phyloP scores from a whole-genome alignment of 1,140 invertebrate genomes.

The Leptinotarsa undecemlineata region DNA sequence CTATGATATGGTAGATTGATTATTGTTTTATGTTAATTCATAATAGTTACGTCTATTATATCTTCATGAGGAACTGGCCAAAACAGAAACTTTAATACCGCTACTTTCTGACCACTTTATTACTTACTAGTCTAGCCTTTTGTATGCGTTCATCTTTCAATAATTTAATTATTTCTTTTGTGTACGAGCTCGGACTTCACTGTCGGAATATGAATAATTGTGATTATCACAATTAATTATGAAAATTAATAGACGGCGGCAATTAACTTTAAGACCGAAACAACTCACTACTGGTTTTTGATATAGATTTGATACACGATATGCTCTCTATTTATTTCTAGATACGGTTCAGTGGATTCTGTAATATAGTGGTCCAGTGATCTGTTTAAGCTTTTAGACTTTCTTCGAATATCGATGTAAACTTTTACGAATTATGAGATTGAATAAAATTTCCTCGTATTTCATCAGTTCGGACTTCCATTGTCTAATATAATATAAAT shows the following conservation, averaged over 20 bases:
- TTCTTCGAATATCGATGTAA: too few species aligned
- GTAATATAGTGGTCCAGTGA: too few species aligned
- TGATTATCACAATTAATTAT: neutral
- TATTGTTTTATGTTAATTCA: neutral
- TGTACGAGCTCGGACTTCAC: neutral
- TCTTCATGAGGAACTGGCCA: slow-evolving; percentile 1
- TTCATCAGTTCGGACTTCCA: too few species aligned
- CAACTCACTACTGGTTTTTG: neutral
- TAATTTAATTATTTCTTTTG: neutral
- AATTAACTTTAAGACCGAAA: slow-evolving; percentile 4
- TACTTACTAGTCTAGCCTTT: neutral
- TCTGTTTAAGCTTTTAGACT: too few species aligned
- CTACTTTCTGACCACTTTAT: neutral
- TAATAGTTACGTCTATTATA: slow-evolving; percentile 6
- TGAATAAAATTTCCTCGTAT: too few species aligned
- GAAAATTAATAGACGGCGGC: neutral
- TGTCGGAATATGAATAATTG: neutral
- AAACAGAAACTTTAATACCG: neutral
- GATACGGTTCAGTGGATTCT: neutral
- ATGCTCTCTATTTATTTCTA: neutral
- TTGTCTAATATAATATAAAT: too few species aligned
- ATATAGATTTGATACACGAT: neutral
- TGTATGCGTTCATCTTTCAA: neutral
- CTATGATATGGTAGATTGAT: neutral
- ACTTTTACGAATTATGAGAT: too few species aligned